Percentiles rank a stretch among this genome's conserved stretches.
Evolutionary conservation across 64 coral and sea anemone species (phyloP).

Genomic region (Platygyra sinensis): DNA sequence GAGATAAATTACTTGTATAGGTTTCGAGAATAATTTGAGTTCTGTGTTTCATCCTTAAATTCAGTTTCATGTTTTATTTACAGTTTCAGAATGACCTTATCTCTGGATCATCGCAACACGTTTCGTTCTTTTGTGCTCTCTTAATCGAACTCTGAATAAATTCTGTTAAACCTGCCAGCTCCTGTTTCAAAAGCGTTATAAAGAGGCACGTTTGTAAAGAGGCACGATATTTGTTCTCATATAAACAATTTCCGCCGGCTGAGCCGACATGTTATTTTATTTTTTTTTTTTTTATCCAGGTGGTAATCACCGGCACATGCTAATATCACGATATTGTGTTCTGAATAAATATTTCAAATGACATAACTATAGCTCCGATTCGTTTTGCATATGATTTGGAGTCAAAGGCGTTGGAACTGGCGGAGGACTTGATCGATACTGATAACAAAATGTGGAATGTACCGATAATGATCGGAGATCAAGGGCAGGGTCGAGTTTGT

Average conservation of each 20-base stretch:
- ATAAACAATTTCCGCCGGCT: not conserved
- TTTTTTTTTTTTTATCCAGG: not conserved
- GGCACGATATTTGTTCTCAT: not conserved
- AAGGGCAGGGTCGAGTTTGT: too few species aligned
- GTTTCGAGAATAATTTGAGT: not conserved
- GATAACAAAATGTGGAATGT: too few species aligned
- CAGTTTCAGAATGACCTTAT: too few species aligned
- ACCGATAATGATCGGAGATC: too few species aligned
- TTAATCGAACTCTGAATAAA: not conserved
- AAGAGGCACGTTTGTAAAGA: not conserved
- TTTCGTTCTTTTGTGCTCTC: too few species aligned
- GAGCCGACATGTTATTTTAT: not conserved
- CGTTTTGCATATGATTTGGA: not conserved
- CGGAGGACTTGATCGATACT: not conserved
- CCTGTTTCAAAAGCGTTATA: not conserved
- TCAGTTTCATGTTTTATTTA: not conserved
- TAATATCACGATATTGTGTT: not conserved
- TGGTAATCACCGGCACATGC: not conserved
- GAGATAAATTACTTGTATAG: not conserved
- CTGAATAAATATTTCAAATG: slow-evolving; percentile 2
- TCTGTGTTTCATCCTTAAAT: not conserved
- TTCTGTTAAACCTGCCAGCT: not conserved
- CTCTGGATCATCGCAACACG: too few species aligned
- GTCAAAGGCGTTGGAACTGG: not conserved
- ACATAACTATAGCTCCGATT: not conserved